Evolutionary conservation across 2,888 invertebrate species (phyloP), one percentile per base, ranked within the genome.

Genomic region (Apotomis capreana): DNA sequence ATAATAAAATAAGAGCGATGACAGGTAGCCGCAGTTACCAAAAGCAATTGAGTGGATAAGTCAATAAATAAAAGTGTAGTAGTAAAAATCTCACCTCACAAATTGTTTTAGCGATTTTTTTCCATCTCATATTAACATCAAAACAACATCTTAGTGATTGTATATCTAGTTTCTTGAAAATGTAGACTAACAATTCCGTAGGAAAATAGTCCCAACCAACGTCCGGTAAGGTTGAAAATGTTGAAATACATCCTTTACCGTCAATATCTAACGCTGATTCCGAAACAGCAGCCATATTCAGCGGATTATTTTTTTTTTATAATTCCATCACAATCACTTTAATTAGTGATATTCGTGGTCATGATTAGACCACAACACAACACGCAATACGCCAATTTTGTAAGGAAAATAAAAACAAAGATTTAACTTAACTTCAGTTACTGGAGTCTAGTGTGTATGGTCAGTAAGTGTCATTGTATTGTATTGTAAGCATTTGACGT

Each of bases 41-140:
- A 15, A 15, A 15, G 15, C 15, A 15, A 15, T 15, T 1, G 0
- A 15, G 15, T 15, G 15, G 15, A 1, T n/a, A n/a, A n/a, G n/a
- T n/a, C n/a, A n/a, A n/a, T n/a, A n/a, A n/a, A n/a, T n/a, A n/a
- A n/a, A 58, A 62, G 8, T 13, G 3, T 51, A 62, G 9, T 9
- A 52, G 5, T 40, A 13, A 15, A 36, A n/a, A 9, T 61, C 74
- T 70, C 79, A 87, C 88, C 82, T 82, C 75, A 15, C 79, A 79
- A 70, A 81, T 79, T 68, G 83, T 76, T 13, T 81, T 75, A 10
- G 77, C 79, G 10, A 83, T 55, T 74, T 74, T 72, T 70, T 79
- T 81, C 87, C 89, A 89, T 65, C 75, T 78, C 10, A 74, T 80
- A 65, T 78, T 86, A 0, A 89, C 84, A 59, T 63, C 59, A 76